Evolutionary conservation across 2,113 vertebrate species (phyloP), one percentile per base, ranked within the genome.

Genomic region (Ctenodactylus gundi): DNA sequence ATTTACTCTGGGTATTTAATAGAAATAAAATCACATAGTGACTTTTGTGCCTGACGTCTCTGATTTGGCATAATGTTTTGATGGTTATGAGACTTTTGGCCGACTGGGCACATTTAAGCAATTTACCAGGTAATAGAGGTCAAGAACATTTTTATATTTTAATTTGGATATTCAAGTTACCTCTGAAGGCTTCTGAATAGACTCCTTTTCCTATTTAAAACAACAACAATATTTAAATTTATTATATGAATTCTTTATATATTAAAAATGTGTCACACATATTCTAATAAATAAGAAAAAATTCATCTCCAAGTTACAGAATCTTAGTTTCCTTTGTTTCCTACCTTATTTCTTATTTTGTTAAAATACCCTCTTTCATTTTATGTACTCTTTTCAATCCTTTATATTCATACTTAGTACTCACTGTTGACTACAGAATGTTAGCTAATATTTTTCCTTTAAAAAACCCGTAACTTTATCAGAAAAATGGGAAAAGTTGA

Each of bases 131-230:
- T 13, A 44, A 55, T n/a, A 57, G 27, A 85, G 60, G 31, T 76
- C 27, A 34, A 49, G 90, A 73, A 70, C 23, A 88, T 31, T 77
- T 73, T 82, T 41, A 81, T 44, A 58, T n/a, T 75, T 67, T 49
- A 7, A 27, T 34, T 20, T 29, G 49, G 17, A 76, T 44, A 93
- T 78, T 75, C 91, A 93, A 92, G 7, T 97, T 98, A 99, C 98
- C 98, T 99, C 98, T 93, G 97, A 41, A 83, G 97, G 89, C 96
- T 98, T 98, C 95, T 97, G 97, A n/a, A 84, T 27, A 75, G 93
- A 65, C 18, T 98, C 98, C 95, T 97, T 98, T 94, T 98, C 98
- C 98, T 98, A 96, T 97, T 96, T 84, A 87, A 96, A 96, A 96
- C 89, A 91, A 97, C 68, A 75, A 89, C 44, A 93, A 64, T 27